phyloP scores from a whole-genome alignment of 2,797 vertebrate genomes.

The Coilia nasus region DNA sequence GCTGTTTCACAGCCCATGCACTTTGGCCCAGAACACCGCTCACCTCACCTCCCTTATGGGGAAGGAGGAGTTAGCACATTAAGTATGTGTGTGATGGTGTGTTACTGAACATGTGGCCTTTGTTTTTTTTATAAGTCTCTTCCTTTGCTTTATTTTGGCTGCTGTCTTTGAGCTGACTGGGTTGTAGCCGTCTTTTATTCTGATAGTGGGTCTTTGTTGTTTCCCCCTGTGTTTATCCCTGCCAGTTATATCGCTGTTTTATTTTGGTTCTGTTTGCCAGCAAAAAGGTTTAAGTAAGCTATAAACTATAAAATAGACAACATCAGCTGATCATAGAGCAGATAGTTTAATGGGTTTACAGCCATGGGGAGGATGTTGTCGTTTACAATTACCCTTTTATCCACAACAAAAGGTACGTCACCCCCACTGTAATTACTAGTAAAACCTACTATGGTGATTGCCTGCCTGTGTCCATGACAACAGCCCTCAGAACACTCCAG shows the following conservation, averaged over 20 bases:
- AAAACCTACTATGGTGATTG: neutral
- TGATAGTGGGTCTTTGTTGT: no score
- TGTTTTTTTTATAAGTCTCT: no score
- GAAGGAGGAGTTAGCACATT: no score
- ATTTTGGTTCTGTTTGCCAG: no score
- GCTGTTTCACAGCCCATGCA: neutral
- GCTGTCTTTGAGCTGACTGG: no score
- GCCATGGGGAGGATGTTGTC: neutral
- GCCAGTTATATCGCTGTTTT: no score
- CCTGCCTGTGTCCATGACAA: neutral
- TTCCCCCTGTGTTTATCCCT: no score
- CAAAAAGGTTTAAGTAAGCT: neutral
- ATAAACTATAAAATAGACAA: neutral
- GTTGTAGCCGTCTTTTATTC: no score
- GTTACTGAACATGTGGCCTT: no score
- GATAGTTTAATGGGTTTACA: neutral
- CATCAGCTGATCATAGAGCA: neutral
- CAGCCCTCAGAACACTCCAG: neutral
- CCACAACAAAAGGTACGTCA: neutral
- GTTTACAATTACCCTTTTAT: neutral
- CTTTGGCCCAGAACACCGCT: slow-evolving; percentile 3
- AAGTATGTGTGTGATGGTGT: no score
- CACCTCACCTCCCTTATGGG: neutral
- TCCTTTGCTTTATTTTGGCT: no score
- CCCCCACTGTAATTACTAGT: neutral